Conservation (phyloP, 2,113 vertebrate species). For the Tyto alba region DNA sequence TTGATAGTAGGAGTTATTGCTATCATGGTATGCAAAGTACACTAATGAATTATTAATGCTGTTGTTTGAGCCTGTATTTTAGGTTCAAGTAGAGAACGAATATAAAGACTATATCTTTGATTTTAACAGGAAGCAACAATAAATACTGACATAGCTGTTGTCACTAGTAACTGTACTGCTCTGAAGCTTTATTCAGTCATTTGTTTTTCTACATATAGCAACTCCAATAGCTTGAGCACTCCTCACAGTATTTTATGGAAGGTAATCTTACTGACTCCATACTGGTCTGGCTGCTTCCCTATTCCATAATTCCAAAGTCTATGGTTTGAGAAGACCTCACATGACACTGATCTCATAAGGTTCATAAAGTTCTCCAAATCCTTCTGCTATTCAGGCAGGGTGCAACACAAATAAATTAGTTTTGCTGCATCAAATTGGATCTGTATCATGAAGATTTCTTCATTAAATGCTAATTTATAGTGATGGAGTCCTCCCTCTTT, state of each 20-base stretch:
- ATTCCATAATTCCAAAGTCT: not conserved
- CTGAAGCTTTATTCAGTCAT: not conserved
- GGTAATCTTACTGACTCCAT: not conserved
- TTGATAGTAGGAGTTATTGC: not conserved
- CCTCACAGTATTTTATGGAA: not conserved
- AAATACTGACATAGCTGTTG: not conserved
- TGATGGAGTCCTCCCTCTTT: not conserved
- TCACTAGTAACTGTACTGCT: not conserved
- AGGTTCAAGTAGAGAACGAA: not conserved
- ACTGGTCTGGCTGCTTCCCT: not conserved
- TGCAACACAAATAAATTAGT: not conserved
- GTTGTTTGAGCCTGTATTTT: not conserved
- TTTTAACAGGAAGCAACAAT: not conserved
- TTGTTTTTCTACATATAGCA: not conserved
- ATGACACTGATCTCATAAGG: not conserved
- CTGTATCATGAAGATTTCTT: not conserved
- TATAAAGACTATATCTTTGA: not conserved
- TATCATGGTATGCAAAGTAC: not conserved
- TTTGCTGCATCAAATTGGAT: not conserved
- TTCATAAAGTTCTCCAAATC: not conserved
- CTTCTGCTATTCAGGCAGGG: not conserved
- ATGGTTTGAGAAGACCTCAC: not conserved
- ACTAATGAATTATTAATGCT: not conserved
- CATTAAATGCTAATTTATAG: not conserved
- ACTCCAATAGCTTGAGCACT: not conserved